These are phyloP conservation scores for Deilephila porcellus DNA, from an alignment of 2,888 invertebrate species.

Conservation along the genomic window DNA sequence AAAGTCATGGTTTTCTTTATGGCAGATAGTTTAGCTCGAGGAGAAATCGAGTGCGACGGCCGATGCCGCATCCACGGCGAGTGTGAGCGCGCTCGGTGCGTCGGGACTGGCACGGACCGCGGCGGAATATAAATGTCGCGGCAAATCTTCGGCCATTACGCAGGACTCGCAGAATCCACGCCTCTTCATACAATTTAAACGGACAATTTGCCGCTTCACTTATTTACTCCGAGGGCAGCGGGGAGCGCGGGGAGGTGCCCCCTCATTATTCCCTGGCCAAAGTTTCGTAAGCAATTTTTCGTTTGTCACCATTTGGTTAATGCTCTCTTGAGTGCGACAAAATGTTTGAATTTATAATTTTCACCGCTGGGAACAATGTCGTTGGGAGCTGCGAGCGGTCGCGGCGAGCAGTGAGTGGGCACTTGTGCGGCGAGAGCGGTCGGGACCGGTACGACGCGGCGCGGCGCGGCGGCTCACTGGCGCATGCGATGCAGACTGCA, in stretches of 20 bases:
- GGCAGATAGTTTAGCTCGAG: neutral
- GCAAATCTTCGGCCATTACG: constrained; percentile 47
- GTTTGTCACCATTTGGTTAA: constrained; percentile 45
- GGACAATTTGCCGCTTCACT: constrained; percentile 66
- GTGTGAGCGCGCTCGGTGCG: neutral
- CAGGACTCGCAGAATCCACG: constrained; percentile 47
- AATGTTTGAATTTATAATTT: constrained; percentile 36
- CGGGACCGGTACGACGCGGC: neutral
- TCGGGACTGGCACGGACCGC: constrained; percentile 29
- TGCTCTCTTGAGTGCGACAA: constrained; percentile 29
- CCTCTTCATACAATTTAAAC: constrained; percentile 60
- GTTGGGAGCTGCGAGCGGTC: neutral
- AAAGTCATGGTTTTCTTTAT: neutral
- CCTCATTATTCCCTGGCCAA: constrained; percentile 42
- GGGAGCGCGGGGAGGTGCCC: constrained; percentile 31
- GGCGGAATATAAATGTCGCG: constrained; percentile 47
- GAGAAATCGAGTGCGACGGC: neutral
- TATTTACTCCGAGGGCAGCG: constrained; percentile 44
- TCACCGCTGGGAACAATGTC: constrained; percentile 7
- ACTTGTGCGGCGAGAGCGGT: too few relatives aligned
- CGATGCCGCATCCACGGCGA: constrained; percentile 11
- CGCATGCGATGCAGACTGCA: neutral
- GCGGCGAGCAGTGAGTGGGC: neutral
- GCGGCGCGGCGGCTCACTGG: neutral
- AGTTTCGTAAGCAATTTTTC: constrained; percentile 48